phyloP scores from a whole-genome alignment of 2,113 vertebrate species.

The Danionella cerebrum region DNA sequence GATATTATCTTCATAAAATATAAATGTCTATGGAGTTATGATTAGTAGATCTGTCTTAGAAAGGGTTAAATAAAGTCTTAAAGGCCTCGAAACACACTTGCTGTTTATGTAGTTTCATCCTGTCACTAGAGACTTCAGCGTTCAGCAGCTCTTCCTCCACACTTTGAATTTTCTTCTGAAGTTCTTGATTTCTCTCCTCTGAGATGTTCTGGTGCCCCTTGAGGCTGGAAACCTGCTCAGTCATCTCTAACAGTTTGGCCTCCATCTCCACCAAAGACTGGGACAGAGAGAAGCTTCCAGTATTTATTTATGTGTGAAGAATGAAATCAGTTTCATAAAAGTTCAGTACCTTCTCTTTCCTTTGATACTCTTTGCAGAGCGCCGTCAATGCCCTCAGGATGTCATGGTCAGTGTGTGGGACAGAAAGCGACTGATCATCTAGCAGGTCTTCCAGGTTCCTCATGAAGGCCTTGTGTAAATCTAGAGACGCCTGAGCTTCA shows the following conservation, averaged over 20 bases:
- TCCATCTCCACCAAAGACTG: conserved; percentile 66
- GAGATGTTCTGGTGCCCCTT: conserved; percentile 64
- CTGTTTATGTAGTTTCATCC: conserved; percentile 66
- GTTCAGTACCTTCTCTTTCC: too few relatives aligned
- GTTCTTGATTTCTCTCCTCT: conserved; percentile 64
- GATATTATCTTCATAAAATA: too few relatives aligned
- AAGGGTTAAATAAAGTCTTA: too few relatives aligned
- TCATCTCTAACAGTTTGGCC: conserved; percentile 53
- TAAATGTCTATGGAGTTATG: too few relatives aligned
- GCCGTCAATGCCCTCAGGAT: conserved; percentile 64
- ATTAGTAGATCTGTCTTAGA: too few relatives aligned
- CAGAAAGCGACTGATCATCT: neutral
- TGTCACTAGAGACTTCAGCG: conserved; percentile 62
- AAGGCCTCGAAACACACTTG: conserved; percentile 60
- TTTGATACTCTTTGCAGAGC: conserved; percentile 42
- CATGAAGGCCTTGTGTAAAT: conserved; percentile 57
- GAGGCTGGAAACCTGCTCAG: conserved; percentile 63
- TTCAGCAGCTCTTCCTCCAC: conserved; percentile 72
- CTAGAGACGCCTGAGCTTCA: conserved; percentile 50
- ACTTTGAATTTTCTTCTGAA: conserved; percentile 61
- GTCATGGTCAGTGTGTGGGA: conserved; percentile 52
- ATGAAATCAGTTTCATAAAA: neutral
- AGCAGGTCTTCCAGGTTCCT: conserved; percentile 62
- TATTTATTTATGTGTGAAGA: too few relatives aligned
- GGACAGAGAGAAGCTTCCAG: neutral